These are phyloP conservation scores for Meloidogyne floridensis DNA, from an alignment of 1,140 invertebrate species.

Conservation along the genomic window DNA sequence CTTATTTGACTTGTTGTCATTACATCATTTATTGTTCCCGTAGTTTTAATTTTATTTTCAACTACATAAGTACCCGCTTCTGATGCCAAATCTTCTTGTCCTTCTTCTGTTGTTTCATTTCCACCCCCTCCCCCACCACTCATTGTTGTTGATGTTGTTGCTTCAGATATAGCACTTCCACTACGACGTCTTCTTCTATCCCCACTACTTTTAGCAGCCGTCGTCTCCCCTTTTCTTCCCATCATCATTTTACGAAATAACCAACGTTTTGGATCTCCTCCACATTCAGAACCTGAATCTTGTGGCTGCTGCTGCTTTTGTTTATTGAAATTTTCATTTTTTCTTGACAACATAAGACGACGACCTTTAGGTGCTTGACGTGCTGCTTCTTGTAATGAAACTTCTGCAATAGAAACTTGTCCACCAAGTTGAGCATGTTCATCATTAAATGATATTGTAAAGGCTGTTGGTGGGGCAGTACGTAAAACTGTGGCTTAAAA, in stretches of 20 bases:
- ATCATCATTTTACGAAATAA: constrained; percentile 51
- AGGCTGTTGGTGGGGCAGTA: constrained; percentile 49
- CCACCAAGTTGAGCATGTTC: background rate
- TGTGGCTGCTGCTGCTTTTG: constrained; percentile 19
- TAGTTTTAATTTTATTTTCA: constrained; percentile 11
- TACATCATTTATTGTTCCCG: background rate
- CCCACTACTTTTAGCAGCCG: background rate
- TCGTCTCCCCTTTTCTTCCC: constrained; percentile 14
- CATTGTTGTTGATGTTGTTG: constrained; percentile 11
- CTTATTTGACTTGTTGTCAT: background rate
- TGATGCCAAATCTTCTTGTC: constrained; percentile 45
- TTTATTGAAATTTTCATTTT: background rate
- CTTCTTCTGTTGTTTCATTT: background rate
- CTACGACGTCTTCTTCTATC: constrained; percentile 23
- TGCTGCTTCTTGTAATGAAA: constrained; percentile 49
- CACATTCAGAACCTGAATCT: constrained; percentile 32
- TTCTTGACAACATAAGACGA: constrained; percentile 35
- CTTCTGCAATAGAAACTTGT: background rate
- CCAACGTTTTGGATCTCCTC: constrained; percentile 50
- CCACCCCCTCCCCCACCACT: background rate
- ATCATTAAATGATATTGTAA: constrained; percentile 51
- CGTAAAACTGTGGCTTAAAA: constrained; percentile 31
- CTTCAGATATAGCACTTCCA: background rate
- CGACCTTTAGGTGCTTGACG: constrained; percentile 40
- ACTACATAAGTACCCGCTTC: constrained; percentile 55